Evolutionary conservation across 1,140 invertebrate species (phyloP), one percentile per base, ranked within the genome.

Genomic region (Tetramorium simillimum): DNA sequence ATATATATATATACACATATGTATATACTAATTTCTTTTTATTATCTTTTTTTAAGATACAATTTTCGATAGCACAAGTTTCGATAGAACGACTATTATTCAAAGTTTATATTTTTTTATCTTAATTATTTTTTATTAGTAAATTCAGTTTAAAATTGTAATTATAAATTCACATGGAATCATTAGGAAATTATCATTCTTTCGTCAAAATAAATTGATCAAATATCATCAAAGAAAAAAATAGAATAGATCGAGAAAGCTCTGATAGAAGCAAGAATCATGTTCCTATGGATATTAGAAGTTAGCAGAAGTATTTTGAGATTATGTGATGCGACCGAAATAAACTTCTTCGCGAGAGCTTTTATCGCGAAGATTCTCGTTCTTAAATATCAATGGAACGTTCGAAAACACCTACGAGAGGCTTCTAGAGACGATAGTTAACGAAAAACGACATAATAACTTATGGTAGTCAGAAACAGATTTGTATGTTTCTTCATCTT

Each of bases 301-400:
- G 56, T 85, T 77, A 69, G 49, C 51, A 85, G 82, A 86, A 89
- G 85, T 89, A 85, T 89, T 91, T 91, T 40, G 76, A 85, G 90
- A 91, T 91, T 91, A 91, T 86, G 73, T 76, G 88, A 56, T 69
- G 69, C 56, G 56, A 89, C 90, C 46, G 73, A 91, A 91, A 91
- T 91, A 91, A 91, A 88, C 67, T 86, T 76, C 84, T 78, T 58
- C 21, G 78, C n/a, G 33, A 75, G 46, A 62, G 75, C 78, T 87
- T 90, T 89, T 90, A 90, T 89, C 67, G 72, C 56, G 12, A 2
- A 53, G 3, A 56, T 51, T 78, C 46, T 75, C 18, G 18, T 73
- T n/a, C 40, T 18, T 84, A 56, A 75, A 84, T 82, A 82, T 73
- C 51, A 84, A 60, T 84, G 24, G 33, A 65, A 3, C 40, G 24